phyloP scores from a whole-genome alignment of 1,140 invertebrate species.

The Calosoma granatense region DNA sequence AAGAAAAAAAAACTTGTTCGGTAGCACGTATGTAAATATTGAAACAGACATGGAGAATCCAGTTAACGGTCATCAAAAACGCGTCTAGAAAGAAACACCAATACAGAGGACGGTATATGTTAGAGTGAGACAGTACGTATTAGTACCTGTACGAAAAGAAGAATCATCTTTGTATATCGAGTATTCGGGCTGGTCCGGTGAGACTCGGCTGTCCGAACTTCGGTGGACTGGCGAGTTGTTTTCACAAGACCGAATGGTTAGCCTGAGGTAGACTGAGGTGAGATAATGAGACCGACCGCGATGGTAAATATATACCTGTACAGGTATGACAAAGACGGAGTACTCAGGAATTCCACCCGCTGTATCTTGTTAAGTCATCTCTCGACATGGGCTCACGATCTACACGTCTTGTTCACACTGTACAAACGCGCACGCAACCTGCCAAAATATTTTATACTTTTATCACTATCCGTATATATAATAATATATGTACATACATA shows the following conservation, averaged over 20 bases:
- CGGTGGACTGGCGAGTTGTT: background rate
- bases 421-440: constrained; percentile 13
- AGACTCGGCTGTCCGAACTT: background rate
- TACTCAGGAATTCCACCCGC: constrained; percentile 31
- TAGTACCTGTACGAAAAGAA: constrained; percentile 1
- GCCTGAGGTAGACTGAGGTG: constrained; percentile 26
- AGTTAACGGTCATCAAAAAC: constrained; percentile 5
- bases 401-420: constrained; percentile 18
- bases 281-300: constrained; percentile 30
- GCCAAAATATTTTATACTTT: constrained; percentile 6
- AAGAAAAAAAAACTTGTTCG: background rate
- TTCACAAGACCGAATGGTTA: constrained; percentile 23
- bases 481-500: no score
- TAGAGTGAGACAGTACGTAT: background rate
- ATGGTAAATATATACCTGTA: constrained; percentile 17
- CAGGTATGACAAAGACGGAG: constrained; percentile 21
- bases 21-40: constrained; percentile 6
- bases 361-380: constrained; percentile 35
- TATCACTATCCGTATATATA: no score
- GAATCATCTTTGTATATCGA: background rate
- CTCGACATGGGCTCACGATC: constrained; percentile 25
- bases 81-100: background rate
- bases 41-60: constrained; percentile 7
- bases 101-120: no score
- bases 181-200: background rate